Conservation (phyloP, 37 sponge, comb jelly and placozoan species). For the Haliclona indistincta region DNA sequence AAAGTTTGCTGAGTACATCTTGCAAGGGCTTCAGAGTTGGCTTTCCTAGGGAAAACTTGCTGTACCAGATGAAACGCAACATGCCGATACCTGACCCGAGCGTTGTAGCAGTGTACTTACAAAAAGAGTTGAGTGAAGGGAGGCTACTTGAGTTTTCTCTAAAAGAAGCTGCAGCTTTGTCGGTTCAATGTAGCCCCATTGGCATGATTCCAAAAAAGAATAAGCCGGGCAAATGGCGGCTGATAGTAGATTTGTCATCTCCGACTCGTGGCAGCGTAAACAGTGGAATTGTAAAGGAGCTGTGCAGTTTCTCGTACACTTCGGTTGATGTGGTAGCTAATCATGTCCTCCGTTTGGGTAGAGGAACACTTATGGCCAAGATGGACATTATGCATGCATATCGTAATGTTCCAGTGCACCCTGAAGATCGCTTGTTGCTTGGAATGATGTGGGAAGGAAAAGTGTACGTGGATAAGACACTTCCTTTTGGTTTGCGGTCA, state of each 20-base stretch:
- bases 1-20: too few species aligned
- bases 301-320: background rate
- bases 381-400: slow-evolving; percentile 10
- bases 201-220: background rate
- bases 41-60: too few species aligned
- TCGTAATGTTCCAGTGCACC: slow-evolving; percentile 5
- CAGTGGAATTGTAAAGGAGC: background rate
- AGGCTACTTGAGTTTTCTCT: too few species aligned
- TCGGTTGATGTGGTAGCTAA: slow-evolving; percentile 1
- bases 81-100: too few species aligned
- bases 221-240: background rate
- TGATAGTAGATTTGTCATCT: slow-evolving; percentile 16
- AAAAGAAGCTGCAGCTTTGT: background rate
- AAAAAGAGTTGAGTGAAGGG: too few species aligned
- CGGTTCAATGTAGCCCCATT: background rate
- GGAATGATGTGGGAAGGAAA: background rate
- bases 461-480: background rate
- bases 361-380: background rate
- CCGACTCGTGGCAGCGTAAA: background rate
- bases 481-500: slow-evolving; percentile 16
- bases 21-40: too few species aligned
- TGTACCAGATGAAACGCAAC: too few species aligned
- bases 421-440: background rate
- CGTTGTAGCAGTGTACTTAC: too few species aligned
- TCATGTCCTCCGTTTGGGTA: background rate